Conservation (phyloP, 2,113 vertebrate species). For the Pelodiscus sinensis region DNA sequence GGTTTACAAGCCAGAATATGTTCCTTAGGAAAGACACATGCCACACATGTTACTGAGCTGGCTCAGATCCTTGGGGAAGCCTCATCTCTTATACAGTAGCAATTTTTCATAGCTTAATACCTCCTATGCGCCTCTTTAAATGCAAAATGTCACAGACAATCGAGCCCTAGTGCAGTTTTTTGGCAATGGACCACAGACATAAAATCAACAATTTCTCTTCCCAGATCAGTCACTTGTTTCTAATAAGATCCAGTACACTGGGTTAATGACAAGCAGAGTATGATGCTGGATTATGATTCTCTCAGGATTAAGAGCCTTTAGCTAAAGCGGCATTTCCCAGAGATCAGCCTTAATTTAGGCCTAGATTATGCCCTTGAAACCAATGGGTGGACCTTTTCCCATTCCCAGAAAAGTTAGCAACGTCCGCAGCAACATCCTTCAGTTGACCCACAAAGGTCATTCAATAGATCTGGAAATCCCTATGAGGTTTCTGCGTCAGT, state of each 20-base stretch:
- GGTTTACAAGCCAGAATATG: not conserved
- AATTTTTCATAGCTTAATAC: conserved; percentile 20
- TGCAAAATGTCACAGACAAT: not conserved
- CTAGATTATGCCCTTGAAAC: not conserved
- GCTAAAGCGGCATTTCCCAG: not conserved
- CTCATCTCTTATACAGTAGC: not conserved
- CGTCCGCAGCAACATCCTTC: not conserved
- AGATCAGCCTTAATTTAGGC: not conserved
- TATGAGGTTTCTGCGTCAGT: not conserved
- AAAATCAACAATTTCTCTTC: not conserved
- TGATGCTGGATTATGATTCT: not conserved
- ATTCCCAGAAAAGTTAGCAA: not conserved
- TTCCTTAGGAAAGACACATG: not conserved
- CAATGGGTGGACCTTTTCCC: not conserved
- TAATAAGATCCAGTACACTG: rapidly evolving
- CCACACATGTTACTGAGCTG: not conserved
- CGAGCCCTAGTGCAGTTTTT: not conserved
- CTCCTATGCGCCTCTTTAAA: conserved; percentile 5
- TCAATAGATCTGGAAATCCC: not conserved
- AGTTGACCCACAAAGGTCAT: not conserved
- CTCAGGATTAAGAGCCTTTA: not conserved
- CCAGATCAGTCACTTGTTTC: not conserved
- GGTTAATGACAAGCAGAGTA: not conserved
- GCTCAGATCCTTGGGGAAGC: not conserved
- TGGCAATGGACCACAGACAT: not conserved